Evolutionary conservation across 2,888 invertebrate species (phyloP).

Genomic region (Lasioglossum leucozonium): DNA sequence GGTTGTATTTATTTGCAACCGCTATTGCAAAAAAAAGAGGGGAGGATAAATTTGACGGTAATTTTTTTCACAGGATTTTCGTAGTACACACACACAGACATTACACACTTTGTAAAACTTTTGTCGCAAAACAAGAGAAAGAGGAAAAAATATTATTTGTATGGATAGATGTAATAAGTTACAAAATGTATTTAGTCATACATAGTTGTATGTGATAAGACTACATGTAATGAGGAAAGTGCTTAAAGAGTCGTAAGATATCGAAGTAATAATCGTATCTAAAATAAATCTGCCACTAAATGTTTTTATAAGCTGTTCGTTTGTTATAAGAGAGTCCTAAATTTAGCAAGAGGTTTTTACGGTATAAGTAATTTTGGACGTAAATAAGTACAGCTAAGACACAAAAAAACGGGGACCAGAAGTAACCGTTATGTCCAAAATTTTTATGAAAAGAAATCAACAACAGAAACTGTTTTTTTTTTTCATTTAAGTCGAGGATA

Average conservation of each 20-base stretch:
- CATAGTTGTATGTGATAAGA: slow-evolving; percentile 65
- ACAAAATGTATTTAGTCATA: slow-evolving; percentile 65
- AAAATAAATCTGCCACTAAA: slow-evolving; percentile 52
- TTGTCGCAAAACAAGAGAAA: slow-evolving; percentile 34
- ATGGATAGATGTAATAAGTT: slow-evolving; percentile 60
- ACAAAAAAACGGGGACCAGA: neutral
- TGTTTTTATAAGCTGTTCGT: slow-evolving; percentile 60
- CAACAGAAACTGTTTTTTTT: neutral
- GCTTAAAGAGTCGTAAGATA: slow-evolving; percentile 61
- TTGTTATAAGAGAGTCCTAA: slow-evolving; percentile 58
- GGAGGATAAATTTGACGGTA: slow-evolving; percentile 30
- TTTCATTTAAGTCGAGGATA: neutral
- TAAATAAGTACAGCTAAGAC: slow-evolving; percentile 63
- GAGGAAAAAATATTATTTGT: slow-evolving; percentile 50
- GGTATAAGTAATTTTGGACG: slow-evolving; percentile 50
- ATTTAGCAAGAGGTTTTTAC: slow-evolving; percentile 52
- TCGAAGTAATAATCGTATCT: slow-evolving; percentile 57
- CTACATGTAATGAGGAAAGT: slow-evolving; percentile 58
- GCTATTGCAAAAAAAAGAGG: slow-evolving; percentile 47
- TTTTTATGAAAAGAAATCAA: neutral
- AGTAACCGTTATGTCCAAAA: slow-evolving; percentile 2
- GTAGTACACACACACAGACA: slow-evolving; percentile 11
- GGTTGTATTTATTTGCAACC: slow-evolving; percentile 74
- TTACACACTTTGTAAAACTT: slow-evolving; percentile 47
- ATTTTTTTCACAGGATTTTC: slow-evolving; percentile 45